Base-by-base conservation (phyloP, 2,888 invertebrate species). In the Isoperla grammatica region DNA sequence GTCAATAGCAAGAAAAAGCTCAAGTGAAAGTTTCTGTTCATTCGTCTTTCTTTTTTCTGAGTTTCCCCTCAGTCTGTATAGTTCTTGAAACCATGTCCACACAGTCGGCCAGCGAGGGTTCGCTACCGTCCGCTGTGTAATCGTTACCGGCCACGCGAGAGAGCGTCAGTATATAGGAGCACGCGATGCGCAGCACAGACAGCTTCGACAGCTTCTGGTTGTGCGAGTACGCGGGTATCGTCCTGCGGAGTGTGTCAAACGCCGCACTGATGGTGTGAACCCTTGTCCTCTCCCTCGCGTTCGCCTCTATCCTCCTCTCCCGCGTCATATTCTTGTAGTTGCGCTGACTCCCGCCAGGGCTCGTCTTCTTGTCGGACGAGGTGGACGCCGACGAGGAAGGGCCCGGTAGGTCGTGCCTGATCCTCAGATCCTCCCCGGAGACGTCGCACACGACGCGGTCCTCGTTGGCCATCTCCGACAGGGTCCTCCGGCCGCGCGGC, bases 281-380 rank as follows among this genome's bases (percentile, higher is more conserved):
- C 56, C 95, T 79, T 5, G 95, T 93, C 61, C 95, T 77, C 72
- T 96, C 95, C 4, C 95, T 79, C 0, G 95, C 95, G 71, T 96
- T 96, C 0, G 95, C 95, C 72, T 96, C 95, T 70, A 95, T 92
- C 65, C 95, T 79, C 66, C 95, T 78, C 72, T 95, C 95, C 17
- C 93, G 80, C 0, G 92, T 95, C 94, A 95, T 95, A 73, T 94
- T 95, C 72, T 95, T 95, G 75, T 95, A 95, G 73, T 95, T 95
- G 65, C 92, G 79, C 70, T 91, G 90, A 8, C 22, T 45, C n/a
- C 39, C 46, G n/a, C 22, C 39, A n/a, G 39, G 22, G 37, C 23
- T 46, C 37, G 22, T 67, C 12, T 64, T 48, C 39, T 67, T 56
- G 4, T 60, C 67, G 42, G 53, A 54, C 11, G 57, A 40, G 8